Conservation (phyloP, 2,888 invertebrate genomes). For the Dasypogon diadema region DNA sequence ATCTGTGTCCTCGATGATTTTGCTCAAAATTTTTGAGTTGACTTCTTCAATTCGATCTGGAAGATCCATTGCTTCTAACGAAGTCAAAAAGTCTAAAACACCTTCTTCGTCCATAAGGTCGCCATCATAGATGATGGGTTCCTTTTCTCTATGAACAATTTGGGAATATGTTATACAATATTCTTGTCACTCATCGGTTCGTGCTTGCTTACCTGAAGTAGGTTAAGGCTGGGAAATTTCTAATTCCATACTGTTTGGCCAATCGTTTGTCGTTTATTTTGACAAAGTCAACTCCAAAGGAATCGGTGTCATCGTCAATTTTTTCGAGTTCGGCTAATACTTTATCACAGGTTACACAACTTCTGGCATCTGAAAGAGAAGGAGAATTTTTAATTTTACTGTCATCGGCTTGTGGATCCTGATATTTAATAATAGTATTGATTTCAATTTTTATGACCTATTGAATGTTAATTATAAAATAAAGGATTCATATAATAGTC, state of each 20-base stretch:
- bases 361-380: slow-evolving; percentile 83
- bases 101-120: slow-evolving; percentile 96
- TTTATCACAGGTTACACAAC: slow-evolving; percentile 92
- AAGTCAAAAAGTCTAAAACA: slow-evolving; percentile 92
- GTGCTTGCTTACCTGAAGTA: slow-evolving; percentile 76
- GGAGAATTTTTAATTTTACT: too few species aligned
- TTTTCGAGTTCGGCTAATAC: slow-evolving; percentile 92
- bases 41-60: slow-evolving; percentile 97
- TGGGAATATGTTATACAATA: not conserved
- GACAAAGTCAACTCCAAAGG: slow-evolving; percentile 94
- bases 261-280: slow-evolving; percentile 96
- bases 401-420: too few species aligned
- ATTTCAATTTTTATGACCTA: too few species aligned
- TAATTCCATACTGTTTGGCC: slow-evolving; percentile 96
- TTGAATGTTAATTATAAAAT: too few species aligned
- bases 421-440: too few species aligned
- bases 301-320: slow-evolving; percentile 95
- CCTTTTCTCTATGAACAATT: slow-evolving; percentile 79
- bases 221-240: slow-evolving; percentile 94
- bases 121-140: slow-evolving; percentile 96
- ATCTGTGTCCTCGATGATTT: slow-evolving; percentile 91
- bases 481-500: too few species aligned
- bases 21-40: slow-evolving; percentile 87
- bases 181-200: not conserved
- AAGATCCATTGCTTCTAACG: slow-evolving; percentile 93